These are phyloP conservation scores for Stomatorhinus walkeri DNA, from an alignment of 2,797 vertebrate genomes.

Conservation along the genomic window DNA sequence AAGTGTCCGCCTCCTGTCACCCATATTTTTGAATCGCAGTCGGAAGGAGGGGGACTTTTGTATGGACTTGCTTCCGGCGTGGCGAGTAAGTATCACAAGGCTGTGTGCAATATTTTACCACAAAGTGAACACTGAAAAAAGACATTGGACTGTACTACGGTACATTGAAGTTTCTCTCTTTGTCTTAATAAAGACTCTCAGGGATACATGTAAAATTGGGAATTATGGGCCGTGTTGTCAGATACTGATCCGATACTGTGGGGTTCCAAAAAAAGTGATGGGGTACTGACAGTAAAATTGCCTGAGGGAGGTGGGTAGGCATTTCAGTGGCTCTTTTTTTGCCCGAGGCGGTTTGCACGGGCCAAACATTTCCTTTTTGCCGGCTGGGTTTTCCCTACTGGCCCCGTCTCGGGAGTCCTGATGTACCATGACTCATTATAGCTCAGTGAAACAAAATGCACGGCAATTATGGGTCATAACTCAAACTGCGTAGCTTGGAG, in stretches of 20 bases:
- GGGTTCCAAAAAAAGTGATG: neutral
- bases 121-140: neutral
- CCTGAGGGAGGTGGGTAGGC: neutral
- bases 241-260: neutral
- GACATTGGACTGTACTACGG: neutral
- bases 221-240: neutral
- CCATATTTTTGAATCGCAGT: conserved; percentile 75
- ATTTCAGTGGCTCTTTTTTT: neutral
- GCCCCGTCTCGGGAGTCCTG: neutral
- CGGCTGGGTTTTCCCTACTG: neutral
- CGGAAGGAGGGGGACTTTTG: conserved; percentile 80
- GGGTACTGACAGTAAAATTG: neutral
- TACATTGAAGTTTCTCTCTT: neutral
- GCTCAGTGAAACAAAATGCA: neutral
- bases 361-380: neutral
- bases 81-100: conserved; percentile 76
- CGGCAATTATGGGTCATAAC: neutral
- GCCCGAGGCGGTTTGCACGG: neutral
- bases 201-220: neutral
- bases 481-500: neutral
- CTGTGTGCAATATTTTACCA: neutral
- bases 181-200: neutral
- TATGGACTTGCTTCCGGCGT: conserved; percentile 93
- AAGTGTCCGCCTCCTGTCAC: conserved; percentile 80
- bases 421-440: neutral